These are phyloP conservation scores for Steinernema khuongi DNA, from an alignment of 1,140 invertebrate genomes.

Conservation along the genomic window DNA sequence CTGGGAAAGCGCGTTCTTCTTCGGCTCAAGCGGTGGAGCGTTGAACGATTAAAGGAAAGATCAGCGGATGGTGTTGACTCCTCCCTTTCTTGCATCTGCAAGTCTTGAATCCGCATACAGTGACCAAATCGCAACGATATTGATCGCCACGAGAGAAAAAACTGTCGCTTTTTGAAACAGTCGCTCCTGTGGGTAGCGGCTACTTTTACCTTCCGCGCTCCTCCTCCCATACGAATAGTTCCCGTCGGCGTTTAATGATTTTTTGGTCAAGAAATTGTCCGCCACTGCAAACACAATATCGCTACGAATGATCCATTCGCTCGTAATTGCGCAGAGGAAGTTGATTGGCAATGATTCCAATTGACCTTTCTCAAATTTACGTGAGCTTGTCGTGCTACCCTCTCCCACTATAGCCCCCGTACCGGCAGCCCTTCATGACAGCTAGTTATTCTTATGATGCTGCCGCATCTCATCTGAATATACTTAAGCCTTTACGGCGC, in stretches of 20 bases:
- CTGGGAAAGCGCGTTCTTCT: too few relatives aligned
- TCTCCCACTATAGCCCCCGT: neutral
- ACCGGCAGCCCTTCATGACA: neutral
- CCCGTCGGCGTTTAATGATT: neutral
- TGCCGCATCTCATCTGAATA: too few relatives aligned
- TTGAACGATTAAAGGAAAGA: too few relatives aligned
- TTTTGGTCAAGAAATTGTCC: neutral
- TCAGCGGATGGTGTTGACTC: neutral
- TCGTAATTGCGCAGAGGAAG: conserved; percentile 3
- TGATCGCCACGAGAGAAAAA: too few relatives aligned
- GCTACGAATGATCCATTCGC: neutral
- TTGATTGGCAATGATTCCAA: neutral
- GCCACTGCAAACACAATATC: conserved; percentile 6
- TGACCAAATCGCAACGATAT: neutral
- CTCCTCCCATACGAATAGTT: too few relatives aligned
- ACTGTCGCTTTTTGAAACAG: too few relatives aligned
- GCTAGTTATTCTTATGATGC: too few relatives aligned
- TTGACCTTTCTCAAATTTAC: neutral
- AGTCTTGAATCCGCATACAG: neutral
- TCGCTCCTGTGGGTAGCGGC: too few relatives aligned
- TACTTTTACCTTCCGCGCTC: too few relatives aligned
- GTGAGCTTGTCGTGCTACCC: neutral
- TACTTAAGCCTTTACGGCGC: too few relatives aligned
- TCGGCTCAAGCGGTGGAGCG: too few relatives aligned
- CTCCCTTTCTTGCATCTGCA: neutral